phyloP scores from a whole-genome alignment of 2,888 invertebrate genomes.

The Hyposoter dolosus region DNA sequence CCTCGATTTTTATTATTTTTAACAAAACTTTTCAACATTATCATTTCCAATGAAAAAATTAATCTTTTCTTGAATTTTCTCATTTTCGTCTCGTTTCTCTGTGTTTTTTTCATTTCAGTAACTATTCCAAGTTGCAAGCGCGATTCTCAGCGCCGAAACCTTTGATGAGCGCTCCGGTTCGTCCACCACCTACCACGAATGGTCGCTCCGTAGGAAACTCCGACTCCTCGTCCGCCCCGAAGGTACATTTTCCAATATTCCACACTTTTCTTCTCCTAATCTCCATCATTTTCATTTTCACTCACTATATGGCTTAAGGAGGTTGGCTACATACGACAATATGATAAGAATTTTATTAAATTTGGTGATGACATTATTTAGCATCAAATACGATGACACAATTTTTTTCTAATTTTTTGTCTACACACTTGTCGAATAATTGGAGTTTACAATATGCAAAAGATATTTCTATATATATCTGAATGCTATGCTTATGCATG shows the following conservation, averaged over 20 bases:
- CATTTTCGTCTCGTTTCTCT: not conserved
- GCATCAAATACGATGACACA: no score
- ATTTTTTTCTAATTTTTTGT: no score
- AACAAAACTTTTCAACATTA: not conserved
- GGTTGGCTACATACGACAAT: no score
- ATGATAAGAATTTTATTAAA: no score
- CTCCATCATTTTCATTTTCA: no score
- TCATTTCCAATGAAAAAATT: not conserved
- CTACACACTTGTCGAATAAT: no score
- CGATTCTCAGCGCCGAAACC: not conserved
- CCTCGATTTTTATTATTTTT: not conserved
- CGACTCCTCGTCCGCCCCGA: not conserved
- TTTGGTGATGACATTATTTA: no score
- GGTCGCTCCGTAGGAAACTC: conserved; percentile 10
- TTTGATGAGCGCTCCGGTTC: conserved; percentile 19
- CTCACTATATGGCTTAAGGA: no score
- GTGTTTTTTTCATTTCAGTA: conserved; percentile 6
- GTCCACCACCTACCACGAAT: not conserved
- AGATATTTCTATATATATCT: no score
- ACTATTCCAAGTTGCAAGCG: not conserved
- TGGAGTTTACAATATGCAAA: no score
- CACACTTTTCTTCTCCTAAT: not conserved
- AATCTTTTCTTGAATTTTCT: not conserved
- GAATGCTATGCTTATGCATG: no score
- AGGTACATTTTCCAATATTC: conserved; percentile 12